phyloP scores from a whole-genome alignment of 2,797 vertebrate species.

The Tiaroga cobitis region DNA sequence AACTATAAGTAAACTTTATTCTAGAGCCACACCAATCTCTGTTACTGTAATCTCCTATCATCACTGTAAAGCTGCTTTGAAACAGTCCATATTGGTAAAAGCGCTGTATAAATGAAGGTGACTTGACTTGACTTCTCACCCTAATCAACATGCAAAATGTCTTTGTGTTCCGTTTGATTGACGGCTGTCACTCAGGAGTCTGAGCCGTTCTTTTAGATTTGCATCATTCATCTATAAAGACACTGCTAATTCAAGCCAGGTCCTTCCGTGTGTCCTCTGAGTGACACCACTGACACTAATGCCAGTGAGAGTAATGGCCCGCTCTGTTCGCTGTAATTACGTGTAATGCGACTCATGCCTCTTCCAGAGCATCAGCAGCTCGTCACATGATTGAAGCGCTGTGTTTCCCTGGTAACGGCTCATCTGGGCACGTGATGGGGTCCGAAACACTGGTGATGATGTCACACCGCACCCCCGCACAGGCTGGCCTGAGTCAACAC shows the following conservation, averaged over 20 bases:
- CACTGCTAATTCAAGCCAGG: constrained; percentile 54
- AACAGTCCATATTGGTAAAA: too few relatives aligned
- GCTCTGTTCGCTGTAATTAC: constrained; percentile 67
- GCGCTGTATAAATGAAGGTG: too few relatives aligned
- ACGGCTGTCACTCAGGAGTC: constrained; percentile 10
- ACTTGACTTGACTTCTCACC: neutral
- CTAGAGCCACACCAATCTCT: too few relatives aligned
- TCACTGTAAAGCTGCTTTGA: too few relatives aligned
- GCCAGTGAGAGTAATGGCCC: constrained; percentile 66
- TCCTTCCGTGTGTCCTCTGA: constrained; percentile 54
- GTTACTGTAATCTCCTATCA: too few relatives aligned
- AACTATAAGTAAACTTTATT: too few relatives aligned
- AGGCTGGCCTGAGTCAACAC: constrained; percentile 16
- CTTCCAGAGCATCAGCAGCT: constrained; percentile 57
- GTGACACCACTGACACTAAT: constrained; percentile 67
- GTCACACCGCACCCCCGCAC: constrained; percentile 16
- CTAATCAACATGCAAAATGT: neutral
- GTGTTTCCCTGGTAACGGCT: constrained; percentile 67
- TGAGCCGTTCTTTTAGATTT: constrained; percentile 21
- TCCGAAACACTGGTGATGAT: constrained; percentile 29
- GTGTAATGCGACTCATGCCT: constrained; percentile 65
- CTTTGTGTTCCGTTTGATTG: constrained; percentile 12
- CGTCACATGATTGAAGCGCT: constrained; percentile 54
- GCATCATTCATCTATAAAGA: constrained; percentile 54
- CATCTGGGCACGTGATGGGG: constrained; percentile 47